These are phyloP conservation scores for Dermochelys coriacea DNA, from an alignment of 2,797 vertebrate species.

Conservation along the genomic window DNA sequence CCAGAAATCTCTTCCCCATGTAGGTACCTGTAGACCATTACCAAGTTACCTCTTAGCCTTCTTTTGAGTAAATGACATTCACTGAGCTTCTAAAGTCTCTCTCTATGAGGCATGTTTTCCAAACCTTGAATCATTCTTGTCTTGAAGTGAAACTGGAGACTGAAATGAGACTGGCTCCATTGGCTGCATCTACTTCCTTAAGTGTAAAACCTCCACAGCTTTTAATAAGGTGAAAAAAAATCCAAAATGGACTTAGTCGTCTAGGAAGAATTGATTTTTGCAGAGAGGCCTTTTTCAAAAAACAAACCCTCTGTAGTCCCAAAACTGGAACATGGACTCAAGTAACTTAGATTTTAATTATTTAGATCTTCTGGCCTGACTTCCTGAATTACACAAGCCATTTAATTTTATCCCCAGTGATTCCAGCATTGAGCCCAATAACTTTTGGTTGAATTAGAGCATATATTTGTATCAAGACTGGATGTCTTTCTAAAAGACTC, in stretches of 20 bases:
- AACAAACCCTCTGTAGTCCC: background rate
- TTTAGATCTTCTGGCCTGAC: background rate
- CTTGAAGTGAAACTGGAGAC: background rate
- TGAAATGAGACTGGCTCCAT: rapidly evolving
- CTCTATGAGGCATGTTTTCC: background rate
- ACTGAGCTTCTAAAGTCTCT: background rate
- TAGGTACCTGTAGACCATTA: background rate
- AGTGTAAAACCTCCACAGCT: background rate
- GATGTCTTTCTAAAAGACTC: background rate
- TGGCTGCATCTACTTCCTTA: background rate
- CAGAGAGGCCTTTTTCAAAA: background rate
- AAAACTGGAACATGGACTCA: background rate
- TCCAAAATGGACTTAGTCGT: background rate
- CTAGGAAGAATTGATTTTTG: background rate
- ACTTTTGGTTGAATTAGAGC: background rate
- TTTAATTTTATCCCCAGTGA: background rate
- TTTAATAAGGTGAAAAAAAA: background rate
- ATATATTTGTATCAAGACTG: background rate
- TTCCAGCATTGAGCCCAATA: background rate
- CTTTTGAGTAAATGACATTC: background rate
- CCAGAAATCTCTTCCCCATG: background rate
- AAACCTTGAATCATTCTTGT: background rate
- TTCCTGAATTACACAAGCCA: background rate
- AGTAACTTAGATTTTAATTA: background rate
- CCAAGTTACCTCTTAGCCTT: background rate